phyloP scores from a whole-genome alignment of 2,113 vertebrate genomes.

The Phyllopteryx taeniolatus region DNA sequence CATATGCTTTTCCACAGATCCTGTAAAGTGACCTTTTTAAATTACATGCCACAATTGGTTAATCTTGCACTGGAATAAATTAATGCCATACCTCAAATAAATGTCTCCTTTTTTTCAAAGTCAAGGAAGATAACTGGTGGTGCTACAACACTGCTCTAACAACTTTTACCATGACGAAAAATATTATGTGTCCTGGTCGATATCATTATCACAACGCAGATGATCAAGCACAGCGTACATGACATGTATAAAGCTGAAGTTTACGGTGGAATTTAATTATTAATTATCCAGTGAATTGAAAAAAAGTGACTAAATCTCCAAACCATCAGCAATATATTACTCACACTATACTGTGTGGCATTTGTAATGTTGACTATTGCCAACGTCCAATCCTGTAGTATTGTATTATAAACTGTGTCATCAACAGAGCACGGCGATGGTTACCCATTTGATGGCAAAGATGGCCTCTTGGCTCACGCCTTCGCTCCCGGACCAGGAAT shows the following conservation, averaged over 20 bases:
- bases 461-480: slow-evolving; percentile 94
- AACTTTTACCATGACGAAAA: background rate
- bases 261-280: background rate
- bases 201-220: background rate
- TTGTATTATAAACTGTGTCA: slow-evolving; percentile 6
- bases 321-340: background rate
- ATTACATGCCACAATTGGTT: background rate
- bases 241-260: background rate
- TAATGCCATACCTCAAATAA: background rate
- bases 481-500: slow-evolving; percentile 91
- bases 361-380: background rate
- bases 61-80: background rate
- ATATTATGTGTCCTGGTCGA: background rate
- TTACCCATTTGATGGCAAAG: slow-evolving; percentile 97
- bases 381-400: background rate
- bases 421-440: slow-evolving; percentile 92
- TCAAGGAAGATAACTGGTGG: background rate
- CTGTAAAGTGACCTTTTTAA: no score
- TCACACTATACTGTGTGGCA: background rate
- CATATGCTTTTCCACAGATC: no score
- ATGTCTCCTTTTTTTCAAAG: background rate
- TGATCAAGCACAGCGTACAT: background rate
- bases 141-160: no score
- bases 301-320: background rate
- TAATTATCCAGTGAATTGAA: background rate